Evolutionary conservation across 2,113 vertebrate species (phyloP), one percentile per base, ranked within the genome.

Genomic region (Crotalus tigris): DNA sequence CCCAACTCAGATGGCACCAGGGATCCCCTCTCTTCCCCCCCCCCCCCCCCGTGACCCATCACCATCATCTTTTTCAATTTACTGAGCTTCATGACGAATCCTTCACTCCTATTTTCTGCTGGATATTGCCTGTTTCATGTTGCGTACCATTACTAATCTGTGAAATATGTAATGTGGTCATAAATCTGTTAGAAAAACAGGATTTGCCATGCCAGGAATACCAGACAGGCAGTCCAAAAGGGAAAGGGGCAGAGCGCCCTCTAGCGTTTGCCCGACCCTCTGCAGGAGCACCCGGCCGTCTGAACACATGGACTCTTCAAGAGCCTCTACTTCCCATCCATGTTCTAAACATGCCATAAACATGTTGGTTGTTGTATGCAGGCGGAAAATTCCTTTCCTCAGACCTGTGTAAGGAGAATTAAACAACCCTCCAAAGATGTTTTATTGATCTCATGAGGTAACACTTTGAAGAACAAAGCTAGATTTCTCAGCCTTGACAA

Each of bases 211-310:
- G 64, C 23, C n/a, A 19, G 39, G 54, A 53, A 57, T 49, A 59
- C 3, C 13, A 49, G 29, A 54, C 8, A 54, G 15, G 46, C 13
- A 54, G 26, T 15, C 85, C 13, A n/a, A 19, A 81, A 91, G 69
- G 13, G 29, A 29, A 2, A 0, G 93, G 93, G 89, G 21, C 90
- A 92, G 92, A 96, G 95, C 91, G 93, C 95, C 95, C 94, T 89
- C 96, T 96, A 87, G 94, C 24, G 95, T 12, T 0, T 89, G n/a
- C 88, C 75, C 0, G 4, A 13, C 51, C 3, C 3, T 0, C 24
- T 39, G 58, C 85, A 39, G 26, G 53, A 51, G 15, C 1, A 0
- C 1, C 8, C 17, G 9, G 24, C 3, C 1, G 17, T 29, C 24
- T 5, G 26, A 51, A 12, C 39, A 23, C 39, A 46, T 19, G 69